Percentiles rank a stretch among this genome's conserved stretches.
Evolutionary conservation across 2,113 vertebrate genomes (phyloP).

Genomic region (Chelonoidis abingdonii): DNA sequence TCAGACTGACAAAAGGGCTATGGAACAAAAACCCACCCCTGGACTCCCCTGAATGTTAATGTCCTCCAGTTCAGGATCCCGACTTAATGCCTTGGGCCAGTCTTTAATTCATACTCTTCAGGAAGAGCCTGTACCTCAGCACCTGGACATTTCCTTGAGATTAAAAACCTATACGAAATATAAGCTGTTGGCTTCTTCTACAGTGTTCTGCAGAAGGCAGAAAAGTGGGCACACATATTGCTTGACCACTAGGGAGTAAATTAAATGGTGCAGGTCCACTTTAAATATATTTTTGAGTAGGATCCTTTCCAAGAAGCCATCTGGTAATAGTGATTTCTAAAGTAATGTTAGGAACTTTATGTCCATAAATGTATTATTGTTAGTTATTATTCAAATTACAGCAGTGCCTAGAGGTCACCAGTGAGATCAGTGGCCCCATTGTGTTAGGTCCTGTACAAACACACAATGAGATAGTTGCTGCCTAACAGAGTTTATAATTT

Average conservation of each 20-base stretch:
- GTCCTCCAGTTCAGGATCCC: neutral
- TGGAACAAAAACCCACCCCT: rapidly evolving
- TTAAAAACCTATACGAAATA: neutral
- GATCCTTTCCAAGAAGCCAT: neutral
- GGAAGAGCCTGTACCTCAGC: neutral
- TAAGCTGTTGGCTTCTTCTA: neutral
- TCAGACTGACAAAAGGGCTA: neutral
- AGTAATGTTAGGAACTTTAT: neutral
- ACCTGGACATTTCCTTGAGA: neutral
- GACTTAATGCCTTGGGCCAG: neutral
- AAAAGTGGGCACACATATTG: neutral
- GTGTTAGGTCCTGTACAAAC: neutral
- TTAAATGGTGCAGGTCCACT: neutral
- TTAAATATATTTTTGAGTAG: neutral
- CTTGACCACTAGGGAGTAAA: neutral
- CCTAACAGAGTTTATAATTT: neutral
- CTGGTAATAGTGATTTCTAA: neutral
- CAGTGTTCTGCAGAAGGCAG: neutral
- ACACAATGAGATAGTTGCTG: neutral
- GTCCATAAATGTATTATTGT: neutral
- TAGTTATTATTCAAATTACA: neutral
- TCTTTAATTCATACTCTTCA: neutral
- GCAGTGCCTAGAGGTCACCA: neutral
- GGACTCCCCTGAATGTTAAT: neutral
- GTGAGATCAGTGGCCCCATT: neutral